Base-by-base conservation (phyloP, 2,888 invertebrate genomes). In the Polydesmus complanatus region DNA sequence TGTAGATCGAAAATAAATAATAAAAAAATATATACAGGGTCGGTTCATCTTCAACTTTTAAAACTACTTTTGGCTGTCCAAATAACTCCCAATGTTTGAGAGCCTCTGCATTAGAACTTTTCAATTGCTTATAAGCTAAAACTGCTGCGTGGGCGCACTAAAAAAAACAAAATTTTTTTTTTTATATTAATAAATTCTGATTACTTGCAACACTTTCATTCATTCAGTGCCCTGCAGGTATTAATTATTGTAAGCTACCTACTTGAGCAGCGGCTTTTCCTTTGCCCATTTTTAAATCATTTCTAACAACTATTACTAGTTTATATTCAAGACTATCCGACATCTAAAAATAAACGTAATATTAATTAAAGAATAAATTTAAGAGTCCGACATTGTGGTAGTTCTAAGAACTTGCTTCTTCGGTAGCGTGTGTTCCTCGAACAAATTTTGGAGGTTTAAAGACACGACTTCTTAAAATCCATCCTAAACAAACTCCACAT, bases 131-230 rank as follows among this genome's bases (percentile, higher is more conserved):
- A 69, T 86, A 91, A 1, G 88, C 88, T 18, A 85, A 85, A 0
- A 94, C 87, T 0, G 93, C 88, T n/a, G 90, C 94, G 73, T 95
- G 94, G n/a, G 86, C 83, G 74, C 92, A 93, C 73, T 88, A 66
- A 48, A 68, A 67, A 25, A 48, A 18, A 51, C 21, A 14, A 48
- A 19, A 62, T 21, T 3, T 55, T 55, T 26, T 55, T 52, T 52
- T 52, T n/a, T n/a, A n/a, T n/a, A n/a, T n/a, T 47, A 18, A 48
- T 11, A 57, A 57, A 14, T 2, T 8, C 2, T 2, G 48, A 3
- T 57, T n/a, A 57, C 23, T 23, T 54, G 3, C 54, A 54, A 55
- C 1, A n/a, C 19, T 14, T 22, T 23, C 19, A 18, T 22, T 18
- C n/a, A 14, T 22, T 27, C 25, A 37, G 2, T 26, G 19, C 3